Base-by-base conservation (phyloP, 2,888 invertebrate genomes). In the Heliconius cydno region DNA sequence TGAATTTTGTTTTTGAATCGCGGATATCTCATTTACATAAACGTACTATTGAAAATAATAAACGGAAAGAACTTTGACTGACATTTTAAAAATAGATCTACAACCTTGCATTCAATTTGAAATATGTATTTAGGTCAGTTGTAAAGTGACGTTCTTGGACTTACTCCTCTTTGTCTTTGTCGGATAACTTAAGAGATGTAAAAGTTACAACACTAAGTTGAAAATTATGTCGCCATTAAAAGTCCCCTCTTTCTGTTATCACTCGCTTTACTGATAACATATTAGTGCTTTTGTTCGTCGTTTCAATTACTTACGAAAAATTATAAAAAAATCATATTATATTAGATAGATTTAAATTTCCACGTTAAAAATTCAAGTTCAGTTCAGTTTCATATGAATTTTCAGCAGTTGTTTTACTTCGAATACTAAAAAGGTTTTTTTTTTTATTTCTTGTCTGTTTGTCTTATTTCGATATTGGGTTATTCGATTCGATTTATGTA, bases 171-270 rank as follows among this genome's bases (percentile, higher is more conserved):
- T 67, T 30, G 34, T 30, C 67, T 67, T 9, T 57, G 57, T n/a
- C 12, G 30, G 30, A 28, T 73, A 73, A 73, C 22, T 73, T 73
- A 57, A 57, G n/a, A 73, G 72, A 34, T 73, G 34, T 73, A n/a
- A 60, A 57, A 73, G 41, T 70, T 70, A 70, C 41, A 57, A 57
- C 22, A 60, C 57, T 28, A 28, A 73, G 30, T 57, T 73, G 34
- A 73, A 73, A 73, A 73, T 73, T 57, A 73, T 73, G 22, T 34
- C 60, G 13, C 60, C 60, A 73, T 73, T 73, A 73, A 52, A n/a
- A 73, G 72, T 73, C 60, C 60, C 57, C 34, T 57, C 60, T 73
- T 34, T 60, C 34, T 60, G 72, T 34, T 73, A 73, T 73, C 72
- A 34, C 15, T 34, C 72, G n/a, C 13, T 41, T 38, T 68, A 57